Conservation (phyloP, 2,888 invertebrate genomes). For the Eulithis prunata region DNA sequence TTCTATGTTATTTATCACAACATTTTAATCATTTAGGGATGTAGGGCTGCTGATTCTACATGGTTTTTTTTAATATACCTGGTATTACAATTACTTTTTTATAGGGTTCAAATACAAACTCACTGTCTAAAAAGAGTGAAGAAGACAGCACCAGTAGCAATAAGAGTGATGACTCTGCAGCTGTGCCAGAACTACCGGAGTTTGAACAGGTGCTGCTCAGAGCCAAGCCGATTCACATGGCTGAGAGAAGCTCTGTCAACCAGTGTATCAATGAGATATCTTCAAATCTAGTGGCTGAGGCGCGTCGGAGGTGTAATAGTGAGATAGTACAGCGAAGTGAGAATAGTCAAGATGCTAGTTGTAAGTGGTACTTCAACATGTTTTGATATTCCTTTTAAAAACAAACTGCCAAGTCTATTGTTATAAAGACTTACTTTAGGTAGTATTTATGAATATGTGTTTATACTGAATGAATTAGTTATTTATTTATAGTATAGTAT, state of each 20-base stretch:
- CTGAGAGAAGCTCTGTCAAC: slow-evolving; percentile 81
- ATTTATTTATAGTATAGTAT: not conserved
- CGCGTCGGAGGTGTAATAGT: slow-evolving; percentile 77
- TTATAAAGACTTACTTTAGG: not conserved
- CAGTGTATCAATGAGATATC: slow-evolving; percentile 90
- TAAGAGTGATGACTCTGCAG: slow-evolving; percentile 68
- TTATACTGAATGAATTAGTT: slow-evolving; percentile 3
- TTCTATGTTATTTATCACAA: too few relatives aligned
- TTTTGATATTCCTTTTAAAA: slow-evolving; percentile 8
- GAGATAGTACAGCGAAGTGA: slow-evolving; percentile 78
- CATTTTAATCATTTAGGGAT: too few relatives aligned
- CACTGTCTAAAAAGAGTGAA: slow-evolving; percentile 73
- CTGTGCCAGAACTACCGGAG: slow-evolving; percentile 58
- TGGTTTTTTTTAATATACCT: too few relatives aligned
- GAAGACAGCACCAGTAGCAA: slow-evolving; percentile 60
- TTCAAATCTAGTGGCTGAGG: slow-evolving; percentile 76
- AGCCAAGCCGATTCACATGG: slow-evolving; percentile 65
- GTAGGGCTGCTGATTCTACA: too few relatives aligned
- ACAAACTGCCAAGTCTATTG: slow-evolving; percentile 3
- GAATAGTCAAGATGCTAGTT: slow-evolving; percentile 67
- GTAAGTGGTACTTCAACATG: slow-evolving; percentile 47
- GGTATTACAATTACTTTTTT: slow-evolving; percentile 7
- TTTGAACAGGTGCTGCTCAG: slow-evolving; percentile 74
- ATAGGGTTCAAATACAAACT: slow-evolving; percentile 71
- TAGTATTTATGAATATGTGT: not conserved